Evolutionary conservation across 2,113 vertebrate genomes (phyloP), one percentile per base, ranked within the genome.

Genomic region (Oreotragus oreotragus): DNA sequence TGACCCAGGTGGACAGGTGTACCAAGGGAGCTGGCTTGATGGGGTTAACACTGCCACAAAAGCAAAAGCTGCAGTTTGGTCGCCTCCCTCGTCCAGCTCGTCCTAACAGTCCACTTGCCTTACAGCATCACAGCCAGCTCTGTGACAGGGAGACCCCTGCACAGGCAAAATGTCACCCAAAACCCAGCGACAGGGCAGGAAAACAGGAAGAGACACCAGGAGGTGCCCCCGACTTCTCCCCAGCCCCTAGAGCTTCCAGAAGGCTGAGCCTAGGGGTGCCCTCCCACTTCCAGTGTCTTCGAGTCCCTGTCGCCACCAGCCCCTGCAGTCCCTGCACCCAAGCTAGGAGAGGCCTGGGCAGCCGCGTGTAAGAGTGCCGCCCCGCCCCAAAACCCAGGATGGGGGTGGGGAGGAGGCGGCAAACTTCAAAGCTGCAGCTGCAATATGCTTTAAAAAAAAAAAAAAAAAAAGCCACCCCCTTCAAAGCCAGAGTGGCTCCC

Each of bases 391-490:
- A 96, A 83, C 66, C 97, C 14, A 12, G 81, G 73, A 53, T 93
- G 86, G 80, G 91, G 88, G 57, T 91, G 95, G 97, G 91, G 86
- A 92, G 97, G 84, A 88, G 96, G 98, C 97, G 98, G 98, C 98
- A 98, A 98, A 98, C 98, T 98, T 98, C 97, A 98, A 98, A 98
- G 97, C 96, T 95, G 94, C 94, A 95, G 96, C 97, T 96, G 96
- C 93, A 98, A 96, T 98, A 97, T 92, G 97, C 76, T 97, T 98
- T 43, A 43, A 43, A 43, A 43, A 43, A 64, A 76, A 51, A 81
- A 51, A 80, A 89, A 89, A 88, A 84, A 76, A 88, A 88, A 97
- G 25, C 76, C 73, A 80, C 91, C 57, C 53, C 76, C 57, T 51
- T 28, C 87, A 90, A 95, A 80, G 51, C 77, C 81, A 80, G 94